phyloP scores from a whole-genome alignment of 2,888 invertebrate genomes.

The Cantharis rufa region DNA sequence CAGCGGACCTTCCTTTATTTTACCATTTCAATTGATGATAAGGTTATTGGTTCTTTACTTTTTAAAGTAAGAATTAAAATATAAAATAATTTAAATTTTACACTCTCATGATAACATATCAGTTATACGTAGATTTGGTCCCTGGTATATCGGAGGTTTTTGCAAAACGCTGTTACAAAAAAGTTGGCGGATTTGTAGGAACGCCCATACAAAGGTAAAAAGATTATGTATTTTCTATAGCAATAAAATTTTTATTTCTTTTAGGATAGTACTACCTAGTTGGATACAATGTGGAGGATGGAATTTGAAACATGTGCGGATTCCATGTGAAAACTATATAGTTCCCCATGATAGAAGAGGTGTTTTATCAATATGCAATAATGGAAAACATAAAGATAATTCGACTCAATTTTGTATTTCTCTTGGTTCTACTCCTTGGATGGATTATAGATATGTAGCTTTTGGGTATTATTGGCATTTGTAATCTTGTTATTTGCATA shows the following conservation, averaged over 20 bases:
- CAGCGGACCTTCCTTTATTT: conserved; percentile 64
- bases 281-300: conserved; percentile 74
- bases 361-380: conserved; percentile 73
- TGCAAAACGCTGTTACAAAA: conserved; percentile 59
- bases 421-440: conserved; percentile 70
- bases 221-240: neutral
- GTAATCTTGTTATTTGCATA: no score
- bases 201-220: conserved; percentile 62
- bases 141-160: conserved; percentile 65
- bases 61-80: conserved; percentile 59
- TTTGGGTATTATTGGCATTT: conserved; percentile 60
- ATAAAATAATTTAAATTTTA: conserved; percentile 5
- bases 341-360: conserved; percentile 69
- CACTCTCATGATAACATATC: conserved; percentile 26
- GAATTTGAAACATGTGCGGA: conserved; percentile 51
- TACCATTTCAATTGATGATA: conserved; percentile 57
- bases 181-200: conserved; percentile 59
- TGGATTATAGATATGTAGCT: conserved; percentile 72
- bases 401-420: conserved; percentile 72
- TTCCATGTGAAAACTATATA: conserved; percentile 70
- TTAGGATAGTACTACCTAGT: conserved; percentile 66
- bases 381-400: conserved; percentile 67
- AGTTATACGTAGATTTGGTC: conserved; percentile 65
- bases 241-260: neutral
- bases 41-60: conserved; percentile 59